Base-by-base conservation (phyloP, 2,113 vertebrate genomes). In the Loxodonta africana region DNA sequence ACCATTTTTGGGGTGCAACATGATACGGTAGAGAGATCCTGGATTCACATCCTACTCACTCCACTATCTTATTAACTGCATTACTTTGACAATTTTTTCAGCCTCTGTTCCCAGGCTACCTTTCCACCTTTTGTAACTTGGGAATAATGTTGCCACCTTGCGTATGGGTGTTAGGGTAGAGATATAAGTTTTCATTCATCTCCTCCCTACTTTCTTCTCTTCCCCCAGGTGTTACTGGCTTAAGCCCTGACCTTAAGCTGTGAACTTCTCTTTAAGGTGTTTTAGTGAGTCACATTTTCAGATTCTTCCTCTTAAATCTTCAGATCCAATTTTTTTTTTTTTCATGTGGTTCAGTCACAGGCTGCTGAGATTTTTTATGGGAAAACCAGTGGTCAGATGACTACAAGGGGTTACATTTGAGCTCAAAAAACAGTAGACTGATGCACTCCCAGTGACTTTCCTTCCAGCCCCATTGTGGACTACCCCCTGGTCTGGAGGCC, bases 51-150 rank as follows among this genome's bases (percentile, higher is more conserved):
- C 57, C 48, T 41, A n/a, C 46, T 8, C 17, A 33, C 44, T 30
- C 74, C 44, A 30, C 60, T 69, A 62, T 65, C 60, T 87, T 81
- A 5, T n/a, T 63, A 51, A 20, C 74, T 83, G 51, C 44, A 4
- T 85, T 76, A 83, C 60, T 83, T 28, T 76, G 88, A 81, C 77
- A 60, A 0, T 41, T 71, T 78, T 28, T 87, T 87, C 51, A 91
- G 15, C 65, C 28, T 71, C 76, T 84, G 63, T 62, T 81, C 57
- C 96, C 76, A 46, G 67, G 69, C 44, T 87, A 41, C 46, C 69
- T 96, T 94, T 95, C 76, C 44, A 41, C 95, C 57, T 87, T 96
- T 80, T 90, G 60, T 73, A 85, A 30, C 20, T 6, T 80, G 41
- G 37, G 26, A 57, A 63, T 82, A 57, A 83, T 65, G 74, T 71